Evolutionary conservation across 2,113 vertebrate species (phyloP).

Genomic region (Notothenia rossii): DNA sequence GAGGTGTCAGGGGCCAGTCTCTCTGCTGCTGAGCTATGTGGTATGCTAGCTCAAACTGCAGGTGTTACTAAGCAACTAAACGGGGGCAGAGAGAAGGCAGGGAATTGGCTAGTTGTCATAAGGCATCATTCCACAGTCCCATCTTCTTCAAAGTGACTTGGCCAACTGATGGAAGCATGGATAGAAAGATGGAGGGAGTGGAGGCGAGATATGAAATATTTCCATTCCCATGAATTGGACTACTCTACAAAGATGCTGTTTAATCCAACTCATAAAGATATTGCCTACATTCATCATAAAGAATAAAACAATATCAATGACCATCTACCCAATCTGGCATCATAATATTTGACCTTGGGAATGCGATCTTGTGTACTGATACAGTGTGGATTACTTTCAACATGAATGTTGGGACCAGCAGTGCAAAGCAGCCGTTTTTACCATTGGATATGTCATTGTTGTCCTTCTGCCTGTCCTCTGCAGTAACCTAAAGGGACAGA

Average conservation of each 20-base stretch:
- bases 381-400: neutral
- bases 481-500: conserved; percentile 76
- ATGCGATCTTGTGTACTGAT: neutral
- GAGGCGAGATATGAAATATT: conserved; percentile 26
- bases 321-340: conserved; percentile 4
- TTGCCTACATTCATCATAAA: conserved; percentile 7
- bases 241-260: neutral
- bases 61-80: conserved; percentile 88
- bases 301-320: conserved; percentile 1
- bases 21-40: conserved; percentile 70
- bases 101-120: conserved; percentile 79
- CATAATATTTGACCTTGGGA: conserved; percentile 18
- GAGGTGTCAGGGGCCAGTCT: conserved; percentile 60
- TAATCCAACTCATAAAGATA: conserved; percentile 4
- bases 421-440: conserved; percentile 61
- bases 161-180: conserved; percentile 24
- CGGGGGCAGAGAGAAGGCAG: conserved; percentile 75
- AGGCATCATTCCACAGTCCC: conserved; percentile 72
- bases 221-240: conserved; percentile 37
- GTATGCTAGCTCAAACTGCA: conserved; percentile 78
- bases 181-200: conserved; percentile 35
- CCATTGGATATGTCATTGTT: conserved; percentile 59
- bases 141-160: conserved; percentile 67
- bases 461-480: conserved; percentile 79
- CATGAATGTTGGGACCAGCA: conserved; percentile 10